Conservation (phyloP, 2,113 vertebrate genomes). For the Holacanthus passer region DNA sequence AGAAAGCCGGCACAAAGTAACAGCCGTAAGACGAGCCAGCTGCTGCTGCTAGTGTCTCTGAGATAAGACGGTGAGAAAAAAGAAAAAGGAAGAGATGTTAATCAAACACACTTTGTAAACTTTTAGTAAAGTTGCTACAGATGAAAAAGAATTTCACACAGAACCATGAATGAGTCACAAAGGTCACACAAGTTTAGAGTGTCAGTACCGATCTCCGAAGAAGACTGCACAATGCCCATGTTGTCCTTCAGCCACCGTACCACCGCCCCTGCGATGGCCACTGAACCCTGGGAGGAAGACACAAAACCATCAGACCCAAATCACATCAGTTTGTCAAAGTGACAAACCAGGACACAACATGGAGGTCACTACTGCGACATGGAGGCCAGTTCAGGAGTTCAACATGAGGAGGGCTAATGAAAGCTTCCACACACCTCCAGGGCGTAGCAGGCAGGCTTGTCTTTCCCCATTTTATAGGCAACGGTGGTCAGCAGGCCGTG, state of each 20-base stretch:
- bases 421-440: constrained; percentile 86
- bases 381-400: neutral
- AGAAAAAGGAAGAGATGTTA: neutral
- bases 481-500: constrained; percentile 96
- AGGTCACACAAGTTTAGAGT: neutral
- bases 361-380: neutral
- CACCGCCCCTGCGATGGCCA: constrained; percentile 96
- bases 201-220: constrained; percentile 90
- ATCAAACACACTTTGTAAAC: too few relatives aligned
- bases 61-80: constrained; percentile 30
- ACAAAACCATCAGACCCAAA: neutral
- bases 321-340: neutral
- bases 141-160: neutral
- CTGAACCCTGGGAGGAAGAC: constrained; percentile 88
- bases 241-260: constrained; percentile 97
- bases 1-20: constrained; percentile 99
- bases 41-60: constrained; percentile 94
- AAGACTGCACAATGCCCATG: constrained; percentile 90
- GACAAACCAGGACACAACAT: neutral
- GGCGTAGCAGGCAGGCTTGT: constrained; percentile 90
- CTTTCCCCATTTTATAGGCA: constrained; percentile 94
- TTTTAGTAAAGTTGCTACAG: too few relatives aligned
- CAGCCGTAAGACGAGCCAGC: constrained; percentile 95
- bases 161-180: neutral
- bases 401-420: neutral